phyloP scores from a whole-genome alignment of 2,113 vertebrate genomes.

The Varanus salvator region DNA sequence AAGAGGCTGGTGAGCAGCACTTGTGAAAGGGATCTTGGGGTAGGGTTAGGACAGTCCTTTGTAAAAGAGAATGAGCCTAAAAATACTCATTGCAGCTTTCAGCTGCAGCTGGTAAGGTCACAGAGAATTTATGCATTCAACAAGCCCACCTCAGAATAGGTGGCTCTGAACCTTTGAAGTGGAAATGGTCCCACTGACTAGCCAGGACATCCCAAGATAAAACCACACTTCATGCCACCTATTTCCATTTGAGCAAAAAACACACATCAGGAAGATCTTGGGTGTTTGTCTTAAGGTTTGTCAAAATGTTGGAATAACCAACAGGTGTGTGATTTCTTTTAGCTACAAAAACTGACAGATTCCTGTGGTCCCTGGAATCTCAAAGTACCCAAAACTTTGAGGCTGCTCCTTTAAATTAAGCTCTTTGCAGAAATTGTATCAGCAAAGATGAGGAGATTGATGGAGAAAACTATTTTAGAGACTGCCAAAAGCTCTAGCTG shows the following conservation, averaged over 20 bases:
- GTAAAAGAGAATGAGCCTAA: background rate
- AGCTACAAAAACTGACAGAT: background rate
- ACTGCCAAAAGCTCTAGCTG: slow-evolving; percentile 51
- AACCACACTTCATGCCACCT: background rate
- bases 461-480: slow-evolving; percentile 53
- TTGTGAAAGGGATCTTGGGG: too few relatives aligned
- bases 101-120: background rate
- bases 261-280: background rate
- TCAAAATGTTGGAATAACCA: slow-evolving; percentile 15
- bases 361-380: slow-evolving; percentile 37
- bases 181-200: background rate
- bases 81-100: background rate
- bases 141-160: background rate
- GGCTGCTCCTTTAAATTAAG: slow-evolving; percentile 15
- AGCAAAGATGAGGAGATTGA: slow-evolving; percentile 55
- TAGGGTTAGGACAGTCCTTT: too few relatives aligned
- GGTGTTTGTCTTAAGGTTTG: background rate
- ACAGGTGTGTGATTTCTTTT: slow-evolving; percentile 33
- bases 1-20: too few relatives aligned
- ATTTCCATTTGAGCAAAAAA: too few relatives aligned
- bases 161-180: too few relatives aligned
- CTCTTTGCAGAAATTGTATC: slow-evolving; percentile 59
- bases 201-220: background rate
- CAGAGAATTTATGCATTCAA: background rate
- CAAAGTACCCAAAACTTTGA: slow-evolving; percentile 24